Conservation (phyloP, 2,888 invertebrate species). For the Allolobophora icterica region DNA sequence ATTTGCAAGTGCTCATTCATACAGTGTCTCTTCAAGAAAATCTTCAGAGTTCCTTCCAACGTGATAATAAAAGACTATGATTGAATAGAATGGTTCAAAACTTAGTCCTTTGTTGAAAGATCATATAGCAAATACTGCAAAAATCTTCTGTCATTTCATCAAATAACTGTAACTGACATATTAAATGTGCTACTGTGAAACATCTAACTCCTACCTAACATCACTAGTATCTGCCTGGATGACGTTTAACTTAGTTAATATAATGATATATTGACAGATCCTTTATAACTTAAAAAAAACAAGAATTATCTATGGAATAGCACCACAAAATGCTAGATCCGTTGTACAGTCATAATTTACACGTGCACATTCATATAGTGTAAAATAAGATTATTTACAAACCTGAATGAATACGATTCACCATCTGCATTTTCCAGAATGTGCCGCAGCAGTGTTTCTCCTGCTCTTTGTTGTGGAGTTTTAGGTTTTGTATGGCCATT, state of each 20-base stretch:
- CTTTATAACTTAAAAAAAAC: not conserved
- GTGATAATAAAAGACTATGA: too few relatives aligned
- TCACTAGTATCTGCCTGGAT: not conserved
- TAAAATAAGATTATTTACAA: not conserved
- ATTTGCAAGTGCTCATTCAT: too few relatives aligned
- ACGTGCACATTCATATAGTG: too few relatives aligned
- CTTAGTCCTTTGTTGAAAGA: not conserved
- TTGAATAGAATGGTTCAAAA: too few relatives aligned
- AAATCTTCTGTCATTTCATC: not conserved
- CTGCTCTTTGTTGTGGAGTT: conserved; percentile 59
- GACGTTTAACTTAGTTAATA: too few relatives aligned
- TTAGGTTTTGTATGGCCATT: conserved; percentile 55
- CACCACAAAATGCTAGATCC: not conserved
- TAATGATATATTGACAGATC: not conserved
- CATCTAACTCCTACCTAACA: not conserved
- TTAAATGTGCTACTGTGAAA: not conserved
- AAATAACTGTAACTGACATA: not conserved
- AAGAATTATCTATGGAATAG: not conserved
- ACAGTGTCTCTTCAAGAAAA: too few relatives aligned
- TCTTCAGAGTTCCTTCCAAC: too few relatives aligned
- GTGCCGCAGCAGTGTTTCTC: conserved; percentile 58
- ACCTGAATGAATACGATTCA: conserved; percentile 64
- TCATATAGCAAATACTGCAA: not conserved
- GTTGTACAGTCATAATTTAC: not conserved
- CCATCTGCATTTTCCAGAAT: conserved; percentile 63